Evolutionary conservation across 2,888 invertebrate species (phyloP).

Genomic region (Penaeus monodon): DNA sequence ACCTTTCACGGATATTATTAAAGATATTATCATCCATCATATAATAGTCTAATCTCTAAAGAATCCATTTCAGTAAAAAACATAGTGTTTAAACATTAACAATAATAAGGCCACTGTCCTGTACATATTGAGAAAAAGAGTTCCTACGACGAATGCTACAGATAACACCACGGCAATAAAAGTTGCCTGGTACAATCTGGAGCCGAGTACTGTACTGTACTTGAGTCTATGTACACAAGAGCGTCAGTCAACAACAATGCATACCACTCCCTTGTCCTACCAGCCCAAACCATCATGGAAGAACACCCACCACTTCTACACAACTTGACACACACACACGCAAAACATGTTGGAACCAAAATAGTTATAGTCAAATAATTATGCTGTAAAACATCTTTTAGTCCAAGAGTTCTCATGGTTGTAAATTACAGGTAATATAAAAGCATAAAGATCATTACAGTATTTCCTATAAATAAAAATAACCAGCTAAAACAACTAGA

Average conservation of each 20-base stretch:
- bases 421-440: no score
- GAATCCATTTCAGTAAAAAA: conserved; percentile 62
- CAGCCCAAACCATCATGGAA: conserved; percentile 36
- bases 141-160: conserved; percentile 50
- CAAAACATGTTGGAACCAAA: conserved; percentile 3
- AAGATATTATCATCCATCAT: conserved; percentile 55
- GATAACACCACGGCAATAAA: conserved; percentile 31
- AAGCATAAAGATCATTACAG: no score
- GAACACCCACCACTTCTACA: conserved; percentile 40
- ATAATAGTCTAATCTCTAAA: conserved; percentile 61
- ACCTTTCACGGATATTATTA: conserved; percentile 58
- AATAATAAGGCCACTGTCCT: conserved; percentile 63
- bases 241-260: conserved; percentile 54
- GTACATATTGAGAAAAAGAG: conserved; percentile 60
- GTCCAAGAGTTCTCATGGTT: no score
- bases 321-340: conserved; percentile 1
- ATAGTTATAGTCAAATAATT: not conserved
- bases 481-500: no score
- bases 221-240: conserved; percentile 55
- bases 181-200: conserved; percentile 30
- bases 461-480: no score
- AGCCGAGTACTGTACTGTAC: conserved; percentile 51
- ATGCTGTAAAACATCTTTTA: no score
- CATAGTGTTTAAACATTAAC: conserved; percentile 63
- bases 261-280: conserved; percentile 40